Evolutionary conservation across 1,140 invertebrate genomes (phyloP).

Genomic region (Magallana ariakensis): DNA sequence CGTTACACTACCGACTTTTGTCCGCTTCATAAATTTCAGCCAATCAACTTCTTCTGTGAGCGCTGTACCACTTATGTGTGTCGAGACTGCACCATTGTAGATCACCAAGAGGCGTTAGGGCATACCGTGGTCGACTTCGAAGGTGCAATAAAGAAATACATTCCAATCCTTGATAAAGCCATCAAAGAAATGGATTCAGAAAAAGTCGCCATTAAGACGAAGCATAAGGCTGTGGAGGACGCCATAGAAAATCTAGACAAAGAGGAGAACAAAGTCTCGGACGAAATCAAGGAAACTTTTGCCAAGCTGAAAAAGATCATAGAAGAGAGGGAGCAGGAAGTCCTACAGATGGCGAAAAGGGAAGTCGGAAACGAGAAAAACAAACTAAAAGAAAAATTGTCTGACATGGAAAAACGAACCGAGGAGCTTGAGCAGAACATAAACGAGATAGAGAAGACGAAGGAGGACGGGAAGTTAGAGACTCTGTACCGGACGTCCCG

Average conservation of each 20-base stretch:
- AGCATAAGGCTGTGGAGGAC: conserved; percentile 58
- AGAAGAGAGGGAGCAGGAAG: conserved; percentile 65
- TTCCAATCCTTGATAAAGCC: conserved; percentile 64
- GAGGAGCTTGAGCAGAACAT: conserved; percentile 53
- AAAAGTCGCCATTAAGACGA: conserved; percentile 58
- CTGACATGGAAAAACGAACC: conserved; percentile 54
- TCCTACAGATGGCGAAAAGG: conserved; percentile 61
- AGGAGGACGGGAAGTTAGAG: conserved; percentile 65
- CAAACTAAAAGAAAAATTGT: conserved; percentile 63
- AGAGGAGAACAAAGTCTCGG: conserved; percentile 54
- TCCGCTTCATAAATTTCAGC: conserved; percentile 67
- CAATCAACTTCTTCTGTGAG: conserved; percentile 75
- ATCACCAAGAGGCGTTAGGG: conserved; percentile 70
- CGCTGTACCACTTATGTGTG: conserved; percentile 68
- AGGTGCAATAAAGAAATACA: conserved; percentile 65
- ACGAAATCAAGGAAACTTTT: conserved; percentile 63
- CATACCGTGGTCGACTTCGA: conserved; percentile 71
- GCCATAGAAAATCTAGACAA: conserved; percentile 60
- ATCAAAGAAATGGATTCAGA: conserved; percentile 66
- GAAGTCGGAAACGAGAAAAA: conserved; percentile 65
- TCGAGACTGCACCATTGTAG: conserved; percentile 73
- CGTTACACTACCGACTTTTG: conserved; percentile 69
- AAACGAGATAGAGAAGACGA: conserved; percentile 55
- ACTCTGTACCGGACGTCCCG: conserved; percentile 67
- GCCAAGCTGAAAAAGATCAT: conserved; percentile 59